Percentiles rank a stretch among this genome's conserved stretches.
phyloP scores from a whole-genome alignment of 2,888 invertebrate genomes.

The Morinoia aosen region DNA sequence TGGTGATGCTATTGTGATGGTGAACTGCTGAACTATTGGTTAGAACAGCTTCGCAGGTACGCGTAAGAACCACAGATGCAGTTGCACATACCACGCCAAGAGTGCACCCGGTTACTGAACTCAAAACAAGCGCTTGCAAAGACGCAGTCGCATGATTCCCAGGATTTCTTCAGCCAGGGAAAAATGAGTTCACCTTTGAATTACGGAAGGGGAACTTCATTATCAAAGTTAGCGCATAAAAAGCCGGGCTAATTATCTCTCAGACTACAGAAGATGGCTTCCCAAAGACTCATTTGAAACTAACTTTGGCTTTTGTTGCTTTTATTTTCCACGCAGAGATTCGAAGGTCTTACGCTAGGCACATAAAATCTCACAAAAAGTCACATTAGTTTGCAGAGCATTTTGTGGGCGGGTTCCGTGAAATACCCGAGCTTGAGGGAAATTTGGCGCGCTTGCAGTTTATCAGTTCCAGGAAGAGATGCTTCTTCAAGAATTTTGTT shows the following conservation, averaged over 20 bases:
- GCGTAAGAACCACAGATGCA: no score
- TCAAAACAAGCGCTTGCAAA: background rate
- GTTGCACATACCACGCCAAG: background rate
- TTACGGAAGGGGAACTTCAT: background rate
- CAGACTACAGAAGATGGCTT: background rate
- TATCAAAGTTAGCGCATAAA: constrained; percentile 15
- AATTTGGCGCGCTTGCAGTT: background rate
- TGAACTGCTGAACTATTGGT: background rate
- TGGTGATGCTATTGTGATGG: no score
- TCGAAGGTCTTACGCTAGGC: background rate
- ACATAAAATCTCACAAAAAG: background rate
- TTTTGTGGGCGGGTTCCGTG: background rate
- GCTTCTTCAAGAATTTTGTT: no score
- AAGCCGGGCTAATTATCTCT: constrained; percentile 18
- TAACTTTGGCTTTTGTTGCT: background rate
- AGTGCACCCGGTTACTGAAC: background rate
- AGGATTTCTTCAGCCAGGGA: background rate
- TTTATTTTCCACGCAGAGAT: background rate
- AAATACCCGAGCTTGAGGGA: background rate
- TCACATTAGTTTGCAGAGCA: background rate
- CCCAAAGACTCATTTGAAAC: background rate
- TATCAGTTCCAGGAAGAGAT: background rate
- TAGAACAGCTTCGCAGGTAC: background rate
- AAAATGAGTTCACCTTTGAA: constrained; percentile 19
- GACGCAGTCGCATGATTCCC: background rate